Evolutionary conservation across 1,140 invertebrate genomes (phyloP), one percentile per base, ranked within the genome.

Genomic region (Hydropsyche tenuis): DNA sequence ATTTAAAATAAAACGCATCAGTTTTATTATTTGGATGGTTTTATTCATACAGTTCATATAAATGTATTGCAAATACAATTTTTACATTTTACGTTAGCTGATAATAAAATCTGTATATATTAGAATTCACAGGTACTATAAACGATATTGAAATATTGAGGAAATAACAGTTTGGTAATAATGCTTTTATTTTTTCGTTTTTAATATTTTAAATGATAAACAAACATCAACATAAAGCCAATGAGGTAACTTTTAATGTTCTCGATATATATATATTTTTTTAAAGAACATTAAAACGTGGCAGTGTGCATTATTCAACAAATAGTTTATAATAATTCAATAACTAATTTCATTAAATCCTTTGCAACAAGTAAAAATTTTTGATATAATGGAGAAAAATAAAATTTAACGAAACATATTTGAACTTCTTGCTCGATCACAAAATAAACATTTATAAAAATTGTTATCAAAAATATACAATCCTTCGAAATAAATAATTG

Each of bases 21-120:
- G 12, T 25, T 60, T 60, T 60, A 60, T 60, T 60, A 60, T 27
- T 60, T 60, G 56, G 56, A 60, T 60, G 22, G 23, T 60, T 60
- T 60, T 60, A 60, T 60, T 60, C 56, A 25, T 14, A 18, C 4
- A 4, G 20, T 60, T 14, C 22, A 18, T 20, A 53, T 60, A 60
- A 60, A 60, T 12, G 56, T 60, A 22, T 60, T 23, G 18, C 56
- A 60, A 60, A 53, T 60, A 25, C 18, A 56, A 56, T 9, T 11
- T 51, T 4, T 9, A 56, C 4, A 22, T 22, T 60, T 14, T 60
- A 60, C 18, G 48, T n/a, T 53, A 6, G 48, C 23, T 25, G 56
- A 16, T 9, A 60, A 25, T 25, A 60, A 23, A 60, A 56, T 23
- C 23, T 60, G 56, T 7, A 53, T 18, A 53, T 20, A 23, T 60